Conservation (phyloP, 2,797 vertebrate genomes). For the Salmo trutta region DNA sequence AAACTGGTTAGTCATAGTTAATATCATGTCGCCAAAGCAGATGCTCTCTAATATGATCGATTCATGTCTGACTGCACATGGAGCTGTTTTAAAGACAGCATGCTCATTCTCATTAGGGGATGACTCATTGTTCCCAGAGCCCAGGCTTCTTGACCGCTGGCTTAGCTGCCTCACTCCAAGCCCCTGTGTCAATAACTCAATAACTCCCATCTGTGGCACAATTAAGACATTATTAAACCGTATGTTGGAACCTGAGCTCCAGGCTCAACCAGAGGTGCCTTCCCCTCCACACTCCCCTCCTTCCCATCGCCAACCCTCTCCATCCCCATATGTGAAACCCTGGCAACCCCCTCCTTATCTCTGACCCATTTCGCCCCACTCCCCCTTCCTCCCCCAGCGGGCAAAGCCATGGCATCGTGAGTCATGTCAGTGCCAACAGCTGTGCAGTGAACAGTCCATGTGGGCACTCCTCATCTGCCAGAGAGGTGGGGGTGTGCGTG, state of each 20-base stretch:
- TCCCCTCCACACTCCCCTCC: conserved; percentile 27
- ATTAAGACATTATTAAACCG: conserved; percentile 77
- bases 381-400: conserved; percentile 44
- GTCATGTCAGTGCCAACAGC: conserved; percentile 70
- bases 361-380: conserved; percentile 67
- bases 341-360: conserved; percentile 55
- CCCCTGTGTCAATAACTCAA: conserved; percentile 70
- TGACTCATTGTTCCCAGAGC: conserved; percentile 60
- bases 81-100: conserved; percentile 56
- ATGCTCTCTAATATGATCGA: conserved; percentile 47
- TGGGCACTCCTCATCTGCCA: conserved; percentile 58
- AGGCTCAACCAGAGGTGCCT: conserved; percentile 52
- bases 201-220: conserved; percentile 57
- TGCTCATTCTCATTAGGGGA: conserved; percentile 64
- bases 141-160: conserved; percentile 57
- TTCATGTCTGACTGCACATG: conserved; percentile 55
- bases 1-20: conserved; percentile 10
- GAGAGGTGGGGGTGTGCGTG: not conserved
- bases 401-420: conserved; percentile 64
- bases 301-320: conserved; percentile 23
- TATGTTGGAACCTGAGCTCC: conserved; percentile 57
- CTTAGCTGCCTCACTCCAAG: conserved; percentile 22
- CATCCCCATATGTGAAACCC: conserved; percentile 48
- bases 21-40: conserved; percentile 44
- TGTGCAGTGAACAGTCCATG: conserved; percentile 63